phyloP scores from a whole-genome alignment of 2,888 invertebrate genomes.

The Microchrysa polita region DNA sequence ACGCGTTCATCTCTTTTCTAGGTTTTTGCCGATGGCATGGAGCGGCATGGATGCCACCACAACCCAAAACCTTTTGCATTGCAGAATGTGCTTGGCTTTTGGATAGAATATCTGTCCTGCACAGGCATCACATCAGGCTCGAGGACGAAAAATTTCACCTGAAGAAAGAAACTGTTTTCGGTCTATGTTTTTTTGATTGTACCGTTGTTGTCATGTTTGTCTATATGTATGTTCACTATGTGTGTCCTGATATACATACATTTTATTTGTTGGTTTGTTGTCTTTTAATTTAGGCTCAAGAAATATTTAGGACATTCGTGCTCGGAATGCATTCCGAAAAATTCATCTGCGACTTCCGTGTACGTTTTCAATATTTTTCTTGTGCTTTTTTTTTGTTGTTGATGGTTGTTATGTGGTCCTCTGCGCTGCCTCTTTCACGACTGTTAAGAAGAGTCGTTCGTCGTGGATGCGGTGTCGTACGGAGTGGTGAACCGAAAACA shows the following conservation, averaged over 20 bases:
- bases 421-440: no score
- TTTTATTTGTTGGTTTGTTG: constrained; percentile 40
- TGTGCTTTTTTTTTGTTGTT: no score
- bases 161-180: constrained; percentile 29
- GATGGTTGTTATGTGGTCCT: neutral
- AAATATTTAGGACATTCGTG: constrained; percentile 45
- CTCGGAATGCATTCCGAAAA: constrained; percentile 39
- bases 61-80: neutral
- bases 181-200: no score
- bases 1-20: constrained; percentile 34
- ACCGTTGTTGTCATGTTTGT: neutral
- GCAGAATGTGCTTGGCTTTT: neutral
- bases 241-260: no score
- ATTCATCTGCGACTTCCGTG: constrained; percentile 31
- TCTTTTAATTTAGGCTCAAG: constrained; percentile 44
- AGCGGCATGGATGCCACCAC: constrained; percentile 4
- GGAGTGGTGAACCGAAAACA: neutral
- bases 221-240: constrained; percentile 18
- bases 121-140: neutral
- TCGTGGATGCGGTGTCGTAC: neutral
- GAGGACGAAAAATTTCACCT: constrained; percentile 31
- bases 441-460: neutral
- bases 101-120: neutral
- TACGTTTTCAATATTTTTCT: neutral
- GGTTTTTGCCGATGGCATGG: neutral